Percentiles rank a stretch among this genome's conserved stretches.
phyloP scores from a whole-genome alignment of 2,888 invertebrate genomes.

The Scaptomyza tumidula region DNA sequence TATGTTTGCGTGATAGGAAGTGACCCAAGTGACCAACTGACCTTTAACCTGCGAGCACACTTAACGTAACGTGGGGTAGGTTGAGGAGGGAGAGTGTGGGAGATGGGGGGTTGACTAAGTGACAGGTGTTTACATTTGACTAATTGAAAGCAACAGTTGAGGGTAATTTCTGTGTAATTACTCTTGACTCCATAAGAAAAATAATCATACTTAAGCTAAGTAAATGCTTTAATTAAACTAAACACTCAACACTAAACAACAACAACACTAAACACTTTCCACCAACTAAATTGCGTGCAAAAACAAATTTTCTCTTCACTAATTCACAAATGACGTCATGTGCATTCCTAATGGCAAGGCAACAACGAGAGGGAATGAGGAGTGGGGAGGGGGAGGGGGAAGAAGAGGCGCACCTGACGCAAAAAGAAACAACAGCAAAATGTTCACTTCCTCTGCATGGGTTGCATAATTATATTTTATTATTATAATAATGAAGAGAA shows the following conservation, averaged over 20 bases:
- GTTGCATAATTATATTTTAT: constrained; percentile 11
- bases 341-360: no score
- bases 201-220: constrained; percentile 48
- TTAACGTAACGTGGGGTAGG: not conserved
- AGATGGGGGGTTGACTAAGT: not conserved
- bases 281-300: constrained; percentile 39
- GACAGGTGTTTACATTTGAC: constrained; percentile 39
- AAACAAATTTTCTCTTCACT: no score
- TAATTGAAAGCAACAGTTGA: constrained; percentile 43
- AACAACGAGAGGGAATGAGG: not conserved
- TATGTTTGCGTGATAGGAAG: no score
- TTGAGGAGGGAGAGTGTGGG: not conserved
- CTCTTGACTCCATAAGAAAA: constrained; percentile 24
- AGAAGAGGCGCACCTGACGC: constrained; percentile 14
- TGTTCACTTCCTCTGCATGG: constrained; percentile 36
- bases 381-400: not conserved
- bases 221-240: constrained; percentile 53
- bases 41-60: not conserved
- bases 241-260: constrained; percentile 11
- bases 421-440: not conserved
- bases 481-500: constrained; percentile 11
- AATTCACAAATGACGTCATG: constrained; percentile 55
- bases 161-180: constrained; percentile 29
- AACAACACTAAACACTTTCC: constrained; percentile 11
- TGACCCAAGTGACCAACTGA: not conserved